Conservation (phyloP, 2,797 vertebrate genomes). For the Erethizon dorsatum region DNA sequence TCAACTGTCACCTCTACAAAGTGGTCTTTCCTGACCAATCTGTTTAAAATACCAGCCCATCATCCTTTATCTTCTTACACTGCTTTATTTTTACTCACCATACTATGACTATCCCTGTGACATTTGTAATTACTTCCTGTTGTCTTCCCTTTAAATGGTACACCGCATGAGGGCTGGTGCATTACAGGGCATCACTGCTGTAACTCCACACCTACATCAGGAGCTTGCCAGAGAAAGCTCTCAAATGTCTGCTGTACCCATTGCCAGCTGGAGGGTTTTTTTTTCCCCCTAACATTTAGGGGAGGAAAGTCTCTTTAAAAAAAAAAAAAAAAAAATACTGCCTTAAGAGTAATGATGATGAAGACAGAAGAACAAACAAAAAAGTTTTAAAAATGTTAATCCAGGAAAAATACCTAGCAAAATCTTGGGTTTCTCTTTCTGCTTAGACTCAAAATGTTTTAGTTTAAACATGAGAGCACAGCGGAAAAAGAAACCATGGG, state of each 20-base stretch:
- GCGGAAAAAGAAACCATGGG: not conserved
- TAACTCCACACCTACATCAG: not conserved
- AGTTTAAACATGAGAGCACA: not conserved
- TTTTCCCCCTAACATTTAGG: slow-evolving; percentile 23
- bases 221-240: not conserved
- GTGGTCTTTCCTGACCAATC: not conserved
- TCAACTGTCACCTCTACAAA: not conserved
- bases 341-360: not conserved
- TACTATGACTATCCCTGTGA: not conserved
- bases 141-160: slow-evolving; percentile 4
- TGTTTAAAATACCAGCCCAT: not conserved
- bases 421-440: slow-evolving; percentile 15
- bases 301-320: slow-evolving; percentile 2
- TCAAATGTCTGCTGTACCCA: slow-evolving; percentile 14
- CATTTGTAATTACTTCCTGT: not conserved
- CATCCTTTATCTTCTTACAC: not conserved
- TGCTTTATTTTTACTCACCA: not conserved
- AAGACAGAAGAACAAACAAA: slow-evolving; percentile 40
- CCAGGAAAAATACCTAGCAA: not conserved
- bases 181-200: not conserved
- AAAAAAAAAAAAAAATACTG: not conserved
- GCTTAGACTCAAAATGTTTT: slow-evolving; percentile 18
- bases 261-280: not conserved
- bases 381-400: not conserved
- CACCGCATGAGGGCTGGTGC: not conserved